These are phyloP conservation scores for Mormyrus hasselquistii DNA, from an alignment of 2,797 vertebrate genomes.

Conservation along the genomic window DNA sequence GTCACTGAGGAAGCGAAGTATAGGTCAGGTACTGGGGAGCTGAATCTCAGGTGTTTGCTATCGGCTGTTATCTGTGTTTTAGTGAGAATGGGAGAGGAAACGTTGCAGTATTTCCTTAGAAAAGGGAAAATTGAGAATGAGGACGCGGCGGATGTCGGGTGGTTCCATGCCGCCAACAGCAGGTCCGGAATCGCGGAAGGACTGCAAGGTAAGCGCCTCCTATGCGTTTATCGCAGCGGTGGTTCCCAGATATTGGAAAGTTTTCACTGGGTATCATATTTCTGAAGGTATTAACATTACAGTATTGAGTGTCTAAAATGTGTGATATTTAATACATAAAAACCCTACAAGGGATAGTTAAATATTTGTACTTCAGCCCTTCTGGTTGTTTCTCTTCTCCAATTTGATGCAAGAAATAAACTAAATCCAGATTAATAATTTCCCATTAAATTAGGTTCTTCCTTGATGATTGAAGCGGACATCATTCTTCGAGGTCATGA, in stretches of 20 bases:
- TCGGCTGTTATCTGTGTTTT: background rate
- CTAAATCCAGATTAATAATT: background rate
- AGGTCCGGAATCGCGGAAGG: conserved; percentile 57
- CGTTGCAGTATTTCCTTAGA: conserved; percentile 66
- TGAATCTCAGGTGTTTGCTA: background rate
- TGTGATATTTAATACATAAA: background rate
- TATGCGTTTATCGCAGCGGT: background rate
- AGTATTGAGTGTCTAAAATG: background rate
- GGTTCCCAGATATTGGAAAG: background rate
- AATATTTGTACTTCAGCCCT: background rate
- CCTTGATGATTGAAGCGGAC: conserved; percentile 89
- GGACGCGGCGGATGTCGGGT: conserved; percentile 68
- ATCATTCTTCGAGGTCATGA: conserved; percentile 62
- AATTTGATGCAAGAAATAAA: background rate
- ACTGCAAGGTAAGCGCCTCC: conserved; percentile 57
- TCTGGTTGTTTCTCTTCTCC: background rate
- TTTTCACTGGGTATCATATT: background rate
- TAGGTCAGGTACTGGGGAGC: background rate
- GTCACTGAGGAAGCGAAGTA: background rate
- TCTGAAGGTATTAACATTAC: background rate
- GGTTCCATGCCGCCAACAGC: conserved; percentile 82
- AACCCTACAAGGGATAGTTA: background rate
- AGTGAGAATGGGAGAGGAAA: conserved; percentile 47
- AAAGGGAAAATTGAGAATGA: conserved; percentile 42
- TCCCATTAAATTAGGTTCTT: conserved; percentile 54